Conservation (phyloP, 2,113 vertebrate genomes). For the Acrocephalus kingi region DNA sequence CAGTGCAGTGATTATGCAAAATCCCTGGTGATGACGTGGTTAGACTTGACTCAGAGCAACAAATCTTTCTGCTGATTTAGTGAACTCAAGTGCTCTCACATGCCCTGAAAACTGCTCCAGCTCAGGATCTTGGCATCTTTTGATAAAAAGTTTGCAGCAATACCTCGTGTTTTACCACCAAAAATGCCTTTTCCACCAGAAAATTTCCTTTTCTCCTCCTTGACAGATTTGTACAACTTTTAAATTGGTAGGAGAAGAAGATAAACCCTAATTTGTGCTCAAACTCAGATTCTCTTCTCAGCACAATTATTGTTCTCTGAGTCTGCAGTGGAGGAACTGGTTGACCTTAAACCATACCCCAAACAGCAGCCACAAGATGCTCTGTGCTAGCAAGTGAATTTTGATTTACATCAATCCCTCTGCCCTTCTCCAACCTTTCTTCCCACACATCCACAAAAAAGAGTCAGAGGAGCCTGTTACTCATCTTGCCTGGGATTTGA, state of each 20-base stretch:
- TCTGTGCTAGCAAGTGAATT: not conserved
- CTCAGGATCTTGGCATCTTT: not conserved
- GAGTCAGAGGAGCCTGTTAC: not conserved
- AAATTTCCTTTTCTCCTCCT: not conserved
- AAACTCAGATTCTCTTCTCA: not conserved
- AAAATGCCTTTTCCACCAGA: not conserved
- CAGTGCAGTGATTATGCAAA: not conserved
- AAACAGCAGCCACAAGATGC: not conserved
- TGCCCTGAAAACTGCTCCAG: not conserved
- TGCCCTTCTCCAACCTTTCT: not conserved
- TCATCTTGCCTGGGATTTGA: not conserved
- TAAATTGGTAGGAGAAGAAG: not conserved
- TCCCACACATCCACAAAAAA: not conserved
- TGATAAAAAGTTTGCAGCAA: not conserved
- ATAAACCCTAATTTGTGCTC: not conserved
- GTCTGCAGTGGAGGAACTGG: not conserved
- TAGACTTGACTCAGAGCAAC: not conserved
- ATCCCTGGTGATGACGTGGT: not conserved
- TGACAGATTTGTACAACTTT: not conserved
- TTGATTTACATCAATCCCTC: not conserved
- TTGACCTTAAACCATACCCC: not conserved
- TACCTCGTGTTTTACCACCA: not conserved
- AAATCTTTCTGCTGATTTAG: not conserved
- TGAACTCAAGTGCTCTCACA: not conserved
- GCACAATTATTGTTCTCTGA: not conserved